Percentiles rank a stretch among this genome's conserved stretches.
These are phyloP conservation scores for Pseudomyrmex cubaensis DNA, from an alignment of 1,140 invertebrate species.

Conservation along the genomic window DNA sequence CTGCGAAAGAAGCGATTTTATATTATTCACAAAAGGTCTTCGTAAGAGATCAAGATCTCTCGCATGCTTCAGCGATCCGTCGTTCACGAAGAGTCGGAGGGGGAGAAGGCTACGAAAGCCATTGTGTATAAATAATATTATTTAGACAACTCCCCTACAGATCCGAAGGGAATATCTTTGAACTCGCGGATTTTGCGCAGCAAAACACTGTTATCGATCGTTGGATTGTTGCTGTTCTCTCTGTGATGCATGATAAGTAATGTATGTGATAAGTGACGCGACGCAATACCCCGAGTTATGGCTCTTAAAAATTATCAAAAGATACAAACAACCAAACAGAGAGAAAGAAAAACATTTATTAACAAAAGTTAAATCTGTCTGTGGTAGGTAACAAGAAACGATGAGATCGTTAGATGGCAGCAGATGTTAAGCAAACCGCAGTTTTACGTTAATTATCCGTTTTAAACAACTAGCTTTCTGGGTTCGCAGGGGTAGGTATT, in stretches of 20 bases:
- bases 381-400: conserved; percentile 28
- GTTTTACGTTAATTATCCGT: conserved; percentile 63
- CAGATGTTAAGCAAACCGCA: conserved; percentile 40
- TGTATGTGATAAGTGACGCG: not conserved
- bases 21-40: conserved; percentile 70
- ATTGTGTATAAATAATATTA: conserved; percentile 41
- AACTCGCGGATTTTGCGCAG: not conserved
- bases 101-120: not conserved
- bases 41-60: conserved; percentile 19
- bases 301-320: not conserved
- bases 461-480: conserved; percentile 63
- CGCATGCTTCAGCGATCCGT: conserved; percentile 6
- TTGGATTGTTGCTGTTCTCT: conserved; percentile 4
- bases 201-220: conserved; percentile 35
- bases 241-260: not conserved
- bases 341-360: conserved; percentile 27
- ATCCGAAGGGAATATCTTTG: not conserved
- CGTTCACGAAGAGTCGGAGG: not conserved
- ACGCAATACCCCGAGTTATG: not conserved
- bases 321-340: not conserved
- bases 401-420: conserved; percentile 63
- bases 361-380: conserved; percentile 43
- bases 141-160: not conserved
- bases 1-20: conserved; percentile 67
- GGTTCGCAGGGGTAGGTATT: conserved; percentile 60